These are phyloP conservation scores for Muraenolepis orangiensis DNA, from an alignment of 2,797 vertebrate species.

Conservation along the genomic window DNA sequence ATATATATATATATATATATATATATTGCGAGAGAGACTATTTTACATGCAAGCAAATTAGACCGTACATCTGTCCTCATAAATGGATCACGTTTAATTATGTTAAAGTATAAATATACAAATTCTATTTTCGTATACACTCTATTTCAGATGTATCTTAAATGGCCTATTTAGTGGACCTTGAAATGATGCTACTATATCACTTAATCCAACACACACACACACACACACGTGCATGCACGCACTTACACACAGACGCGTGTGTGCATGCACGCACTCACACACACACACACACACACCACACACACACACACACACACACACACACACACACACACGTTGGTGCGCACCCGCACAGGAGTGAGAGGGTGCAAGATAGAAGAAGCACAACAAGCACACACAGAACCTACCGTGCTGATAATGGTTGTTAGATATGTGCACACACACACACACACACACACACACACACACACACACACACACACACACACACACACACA, in stretches of 20 bases:
- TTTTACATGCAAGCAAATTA: neutral
- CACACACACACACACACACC: neutral
- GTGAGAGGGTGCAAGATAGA: neutral
- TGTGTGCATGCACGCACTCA: no score
- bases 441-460: no score
- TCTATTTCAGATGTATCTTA: constrained; percentile 5
- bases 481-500: no score
- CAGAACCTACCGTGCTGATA: neutral
- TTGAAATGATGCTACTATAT: constrained; percentile 6
- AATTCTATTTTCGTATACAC: neutral
- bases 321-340: no score
- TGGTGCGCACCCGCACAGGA: no score
- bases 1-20: no score
- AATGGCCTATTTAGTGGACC: constrained; percentile 4
- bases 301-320: no score
- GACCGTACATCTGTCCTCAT: neutral
- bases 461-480: no score
- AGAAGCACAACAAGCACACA: neutral
- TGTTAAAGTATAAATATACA: constrained; percentile 40
- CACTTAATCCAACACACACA: constrained; percentile 17
- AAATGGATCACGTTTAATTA: constrained; percentile 22
- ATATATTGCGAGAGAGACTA: no score
- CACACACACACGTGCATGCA: neutral
- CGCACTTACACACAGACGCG: neutral
- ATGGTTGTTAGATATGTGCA: neutral